These are phyloP conservation scores for Iguana delicatissima DNA, from an alignment of 2,797 vertebrate genomes.

Conservation along the genomic window DNA sequence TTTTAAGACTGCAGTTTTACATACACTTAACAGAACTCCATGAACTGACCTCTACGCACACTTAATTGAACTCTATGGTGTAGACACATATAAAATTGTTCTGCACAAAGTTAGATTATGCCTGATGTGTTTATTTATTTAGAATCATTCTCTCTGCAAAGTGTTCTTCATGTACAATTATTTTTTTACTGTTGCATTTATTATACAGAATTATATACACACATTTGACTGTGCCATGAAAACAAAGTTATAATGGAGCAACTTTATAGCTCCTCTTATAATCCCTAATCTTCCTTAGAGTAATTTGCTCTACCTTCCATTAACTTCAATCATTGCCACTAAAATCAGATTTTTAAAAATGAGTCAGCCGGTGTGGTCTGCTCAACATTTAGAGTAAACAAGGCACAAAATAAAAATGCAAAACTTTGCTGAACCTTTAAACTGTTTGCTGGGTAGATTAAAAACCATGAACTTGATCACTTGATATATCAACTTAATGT, in stretches of 20 bases:
- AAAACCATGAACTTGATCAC: slow-evolving; percentile 22
- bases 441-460: slow-evolving; percentile 16
- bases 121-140: not conserved
- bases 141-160: not conserved
- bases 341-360: slow-evolving; percentile 33
- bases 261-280: slow-evolving; percentile 6
- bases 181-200: slow-evolving; percentile 27
- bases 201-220: slow-evolving; percentile 1
- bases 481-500: slow-evolving; percentile 35
- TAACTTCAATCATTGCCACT: slow-evolving; percentile 18
- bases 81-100: not conserved
- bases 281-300: not conserved
- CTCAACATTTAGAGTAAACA: slow-evolving; percentile 6
- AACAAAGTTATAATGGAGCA: slow-evolving; percentile 1
- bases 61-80: no score
- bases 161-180: slow-evolving; percentile 2
- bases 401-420: not conserved
- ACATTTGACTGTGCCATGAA: slow-evolving; percentile 25
- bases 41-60: not conserved
- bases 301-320: slow-evolving; percentile 8
- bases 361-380: not conserved
- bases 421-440: slow-evolving; percentile 28
- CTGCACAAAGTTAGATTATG: not conserved
- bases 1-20: no score
- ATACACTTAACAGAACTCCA: not conserved